Base-by-base conservation (phyloP, 2,888 invertebrate species). In the Dastarcus helophoroides region DNA sequence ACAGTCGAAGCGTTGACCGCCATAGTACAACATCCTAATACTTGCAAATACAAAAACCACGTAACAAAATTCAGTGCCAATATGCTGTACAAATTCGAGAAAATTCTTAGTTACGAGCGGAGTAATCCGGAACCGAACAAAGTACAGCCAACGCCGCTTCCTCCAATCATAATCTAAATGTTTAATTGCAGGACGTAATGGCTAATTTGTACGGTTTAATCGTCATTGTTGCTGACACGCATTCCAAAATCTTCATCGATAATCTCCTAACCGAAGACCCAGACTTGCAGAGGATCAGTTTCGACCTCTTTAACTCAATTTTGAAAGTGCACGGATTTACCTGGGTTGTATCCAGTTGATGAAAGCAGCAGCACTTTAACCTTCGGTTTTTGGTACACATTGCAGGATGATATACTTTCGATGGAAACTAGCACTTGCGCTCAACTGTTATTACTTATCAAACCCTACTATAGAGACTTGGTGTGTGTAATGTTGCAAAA, bases 331-430 rank as follows among this genome's bases (percentile, higher is more conserved):
- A 83, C 86, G 23, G 78, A 79, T 37, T 73, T 79, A 39, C 75
- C 79, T 5, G 91, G 91, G 0, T 73, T 80, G 41, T 93, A 85
- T 63, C 91, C 91, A 0, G 69, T 81, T 3, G 85, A 93, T 50
- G 94, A 93, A 62, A 79, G 76, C 0, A 76, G 83, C 38, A 91
- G 90, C 52, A 82, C 79, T 36, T 70, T 89, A 40, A 75, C 88
- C 0, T 80, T 91, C 62, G 82, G 84, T 3, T 88, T 91, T 59
- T 93, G 93, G 93, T 93, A 86, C 56, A 77, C 82, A 32, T 61
- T 93, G 30, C 91, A 93, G 69, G 79, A 80, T 51, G 77, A 78
- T 49, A 65, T 79, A 26, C 50, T 72, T 26, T 64, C 67, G 29
- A 51, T 68, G 24, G 64, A 63, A 10, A 50, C 62, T 4, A 55